Percentiles rank a stretch among this genome's conserved stretches.
These are phyloP conservation scores for Amblyraja radiata DNA, from an alignment of 2,797 vertebrate genomes.

Conservation along the genomic window DNA sequence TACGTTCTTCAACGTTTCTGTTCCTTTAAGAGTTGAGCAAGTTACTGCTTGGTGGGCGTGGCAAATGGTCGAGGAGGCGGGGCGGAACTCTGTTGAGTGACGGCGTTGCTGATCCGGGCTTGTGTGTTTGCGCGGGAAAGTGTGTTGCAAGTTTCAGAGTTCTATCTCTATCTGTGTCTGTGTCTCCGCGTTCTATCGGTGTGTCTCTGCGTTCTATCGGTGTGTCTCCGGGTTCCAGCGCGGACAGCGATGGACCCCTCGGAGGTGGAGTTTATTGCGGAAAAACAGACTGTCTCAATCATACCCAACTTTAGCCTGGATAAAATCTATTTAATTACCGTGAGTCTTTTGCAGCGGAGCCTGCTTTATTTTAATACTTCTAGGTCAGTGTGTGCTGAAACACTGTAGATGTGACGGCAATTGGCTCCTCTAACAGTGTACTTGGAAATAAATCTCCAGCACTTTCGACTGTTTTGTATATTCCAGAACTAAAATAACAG, in stretches of 20 bases:
- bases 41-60: neutral
- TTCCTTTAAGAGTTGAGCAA: neutral
- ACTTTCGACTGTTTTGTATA: no score
- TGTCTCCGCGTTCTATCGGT: no score
- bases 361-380: no score
- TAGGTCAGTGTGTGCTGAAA: neutral
- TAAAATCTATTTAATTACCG: slow-evolving; percentile 87
- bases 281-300: slow-evolving; percentile 82
- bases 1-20: neutral
- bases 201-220: neutral
- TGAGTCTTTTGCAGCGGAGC: slow-evolving; percentile 48
- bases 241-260: slow-evolving; percentile 69
- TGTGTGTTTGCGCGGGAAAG: neutral
- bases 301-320: slow-evolving; percentile 93
- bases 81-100: neutral
- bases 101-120: neutral
- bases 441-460: no score
- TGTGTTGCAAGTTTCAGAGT: neutral
- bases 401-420: neutral
- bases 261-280: slow-evolving; percentile 87
- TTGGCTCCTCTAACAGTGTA: neutral
- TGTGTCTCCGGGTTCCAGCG: neutral
- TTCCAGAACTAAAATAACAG: no score
- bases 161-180: neutral
- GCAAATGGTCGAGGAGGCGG: neutral